Evolutionary conservation across 2,888 invertebrate genomes (phyloP), one percentile per base, ranked within the genome.

Genomic region (Eupithecia subfuscata): DNA sequence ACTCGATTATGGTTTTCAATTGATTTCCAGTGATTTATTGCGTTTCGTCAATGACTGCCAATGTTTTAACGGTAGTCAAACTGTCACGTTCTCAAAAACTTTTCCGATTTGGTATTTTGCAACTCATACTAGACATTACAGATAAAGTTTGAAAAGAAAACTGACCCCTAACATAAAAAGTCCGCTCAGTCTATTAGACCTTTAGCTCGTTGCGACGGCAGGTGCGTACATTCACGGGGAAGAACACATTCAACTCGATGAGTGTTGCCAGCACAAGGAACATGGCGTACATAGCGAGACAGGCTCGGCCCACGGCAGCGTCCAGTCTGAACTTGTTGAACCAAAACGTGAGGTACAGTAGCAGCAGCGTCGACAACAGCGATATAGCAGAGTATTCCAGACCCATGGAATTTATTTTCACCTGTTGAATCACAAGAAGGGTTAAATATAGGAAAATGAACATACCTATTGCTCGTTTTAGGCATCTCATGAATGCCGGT

Each of bases 161-260:
- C 9, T 12, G 68, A 68, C 43, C 2, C 43, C 22, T 56, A 60
- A 18, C 43, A 2, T 22, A 25, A 60, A 79, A 76, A 84, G 86
- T 86, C 84, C 84, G 81, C 82, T 80, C 40, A 40, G 40, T 40
- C 87, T 87, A 86, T 78, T 85, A 92, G 84, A 89, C 88, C 79
- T 90, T 91, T 77, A 93, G 88, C 87, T 94, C 93, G 83, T 85
- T 89, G 88, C 96, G 95, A 89, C 96, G 96, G 93, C 98, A 98
- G 78, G 98, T 97, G 83, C 98, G 98, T 84, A 97, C 95, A 94
- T 98, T 98, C 84, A 98, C 98, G 85, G 96, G 97, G 95, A 98
- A 98, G 96, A 98, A 98, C 81, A 98, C 97, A 92, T 98, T 98
- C 86, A 98, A 96, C 95, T 98, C 98, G 87, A 98, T 98, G 84